Conservation (phyloP, 2,113 vertebrate genomes). For the Salvelinus namaycush region DNA sequence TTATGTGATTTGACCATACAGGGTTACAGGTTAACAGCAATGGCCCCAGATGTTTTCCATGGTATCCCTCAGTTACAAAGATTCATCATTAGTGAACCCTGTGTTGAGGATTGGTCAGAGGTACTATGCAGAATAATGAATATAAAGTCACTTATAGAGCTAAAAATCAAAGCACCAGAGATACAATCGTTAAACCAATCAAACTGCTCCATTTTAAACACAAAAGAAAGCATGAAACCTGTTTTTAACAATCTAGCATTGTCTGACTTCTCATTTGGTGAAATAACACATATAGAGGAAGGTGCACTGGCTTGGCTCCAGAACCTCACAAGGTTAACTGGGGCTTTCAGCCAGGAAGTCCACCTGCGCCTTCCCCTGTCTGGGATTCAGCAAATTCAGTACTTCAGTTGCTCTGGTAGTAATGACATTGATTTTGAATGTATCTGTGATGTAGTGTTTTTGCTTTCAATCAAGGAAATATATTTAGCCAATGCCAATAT, state of each 20-base stretch:
- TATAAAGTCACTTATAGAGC: neutral
- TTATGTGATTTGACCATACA: neutral
- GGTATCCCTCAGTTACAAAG: neutral
- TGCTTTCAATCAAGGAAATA: neutral
- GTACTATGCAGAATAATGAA: slow-evolving; percentile 3
- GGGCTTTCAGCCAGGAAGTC: neutral
- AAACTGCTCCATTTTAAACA: no score
- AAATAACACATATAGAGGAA: neutral
- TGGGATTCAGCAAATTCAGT: neutral
- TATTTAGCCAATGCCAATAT: neutral
- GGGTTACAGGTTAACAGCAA: no score
- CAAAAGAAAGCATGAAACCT: neutral
- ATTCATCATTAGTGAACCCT: neutral
- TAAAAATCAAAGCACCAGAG: neutral
- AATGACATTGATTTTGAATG: neutral
- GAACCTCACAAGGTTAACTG: neutral
- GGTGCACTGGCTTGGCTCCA: neutral
- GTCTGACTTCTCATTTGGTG: neutral
- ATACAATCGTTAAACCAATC: neutral
- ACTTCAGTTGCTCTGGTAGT: neutral
- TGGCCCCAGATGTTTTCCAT: neutral
- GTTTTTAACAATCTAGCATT: neutral
- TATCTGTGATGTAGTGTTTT: neutral
- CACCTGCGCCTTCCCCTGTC: neutral
- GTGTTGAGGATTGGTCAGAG: neutral